A percentile compares a stretch with the other conserved stretches of the same genome.
Conservation (phyloP, 2,888 invertebrate species). For the Agrotis segetum region DNA sequence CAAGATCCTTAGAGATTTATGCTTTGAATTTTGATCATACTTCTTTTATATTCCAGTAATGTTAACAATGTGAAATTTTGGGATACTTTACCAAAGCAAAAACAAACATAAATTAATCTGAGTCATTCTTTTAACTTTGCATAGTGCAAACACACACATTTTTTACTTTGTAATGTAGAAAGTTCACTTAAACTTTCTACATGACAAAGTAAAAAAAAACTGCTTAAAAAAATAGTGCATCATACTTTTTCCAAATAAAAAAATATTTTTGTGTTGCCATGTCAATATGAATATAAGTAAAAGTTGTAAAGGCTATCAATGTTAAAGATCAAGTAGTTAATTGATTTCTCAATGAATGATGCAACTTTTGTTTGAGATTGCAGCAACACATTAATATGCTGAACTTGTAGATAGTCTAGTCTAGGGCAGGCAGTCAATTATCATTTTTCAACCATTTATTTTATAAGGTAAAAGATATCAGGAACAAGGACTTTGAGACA, state of each 20-base stretch:
- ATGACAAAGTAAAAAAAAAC: background rate
- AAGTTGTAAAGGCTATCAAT: constrained; percentile 29
- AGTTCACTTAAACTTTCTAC: background rate
- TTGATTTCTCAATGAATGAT: constrained; percentile 31
- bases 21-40: background rate
- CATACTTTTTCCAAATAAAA: too few species aligned
- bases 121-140: too few species aligned
- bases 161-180: too few species aligned
- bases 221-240: too few species aligned
- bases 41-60: background rate
- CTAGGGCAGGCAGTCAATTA: background rate
- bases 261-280: constrained; percentile 24
- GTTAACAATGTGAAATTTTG: background rate
- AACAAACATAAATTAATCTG: background rate
- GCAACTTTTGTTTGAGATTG: constrained; percentile 34
- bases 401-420: background rate
- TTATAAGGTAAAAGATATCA: too few species aligned
- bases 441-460: background rate
- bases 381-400: background rate
- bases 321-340: constrained; percentile 25
- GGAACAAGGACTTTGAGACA: too few species aligned
- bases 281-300: constrained; percentile 1
- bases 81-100: background rate
- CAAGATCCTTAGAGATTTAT: background rate
- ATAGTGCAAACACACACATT: too few species aligned